Evolutionary conservation across 2,113 vertebrate genomes (phyloP), one percentile per base, ranked within the genome.

Genomic region (Nothoprocta pentlandii): DNA sequence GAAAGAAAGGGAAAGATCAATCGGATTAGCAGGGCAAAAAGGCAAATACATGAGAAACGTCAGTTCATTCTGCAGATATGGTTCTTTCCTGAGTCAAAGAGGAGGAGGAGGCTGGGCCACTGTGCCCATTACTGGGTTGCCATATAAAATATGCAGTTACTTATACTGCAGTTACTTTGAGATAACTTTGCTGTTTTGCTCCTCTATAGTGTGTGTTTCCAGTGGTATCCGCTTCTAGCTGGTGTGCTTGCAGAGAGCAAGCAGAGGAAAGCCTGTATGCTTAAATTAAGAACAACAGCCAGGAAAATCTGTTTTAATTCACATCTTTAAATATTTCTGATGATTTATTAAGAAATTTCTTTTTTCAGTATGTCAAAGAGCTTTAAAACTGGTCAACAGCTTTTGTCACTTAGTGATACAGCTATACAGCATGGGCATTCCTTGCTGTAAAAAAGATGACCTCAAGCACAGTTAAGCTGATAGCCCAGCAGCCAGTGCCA

Each of bases 1-100:
- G 47, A 83, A 73, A 74, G 61, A 80, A 92, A 82, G 34, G 90
- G 71, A 90, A 36, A 53, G 90, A 88, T 94, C 64, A 80, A 39
- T 93, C 69, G 87, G 51, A 94, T 90, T 94, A 94, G 78, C 51
- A 90, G 79, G 73, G 47, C 53, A 83, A 83, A 92, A 85, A 64
- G 39, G 44, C 69, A 92, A 93, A 80, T 84, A 51, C 42, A 61
- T 71, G 19, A 69, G 71, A 92, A 93, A 79, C 59, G 26, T 54
- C 49, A 79, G 67, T 76, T 86, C 20, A n/a, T 62, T 76, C 66
- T 76, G 66, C 77, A 87, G 85, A 66, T n/a, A 66, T 53, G 44
- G 23, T 66, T 81, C 58, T 44, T 90, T 70, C 26, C 59, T 21
- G 54, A 64, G 74, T 51, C 78, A 81, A 96, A 88, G 85, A 20